Base-by-base conservation (phyloP, 2,888 invertebrate species). In the Leptinotarsa rubiginosa region DNA sequence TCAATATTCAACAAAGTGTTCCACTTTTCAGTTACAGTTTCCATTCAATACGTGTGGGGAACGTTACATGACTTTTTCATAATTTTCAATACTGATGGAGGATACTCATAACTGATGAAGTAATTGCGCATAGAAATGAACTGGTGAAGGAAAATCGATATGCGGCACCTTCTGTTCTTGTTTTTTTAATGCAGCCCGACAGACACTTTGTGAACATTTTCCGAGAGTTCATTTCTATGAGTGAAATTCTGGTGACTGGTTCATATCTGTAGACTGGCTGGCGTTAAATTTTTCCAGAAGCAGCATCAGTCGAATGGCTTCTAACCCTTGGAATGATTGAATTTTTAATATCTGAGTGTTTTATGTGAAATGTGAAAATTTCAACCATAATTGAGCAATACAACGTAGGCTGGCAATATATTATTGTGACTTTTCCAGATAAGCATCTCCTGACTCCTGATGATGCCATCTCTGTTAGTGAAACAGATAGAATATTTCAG, bases 11-110 rank as follows among this genome's bases (percentile, higher is more conserved):
- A 59, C 59, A 25, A 59, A 73, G 71, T 74, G 74, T 67, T 74
- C 64, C 72, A 67, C 71, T 76, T 76, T 76, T 74, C 70, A 70
- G 74, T 74, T 66, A 68, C 7, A 41, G 41, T 41, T 41, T 3
- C 71, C 72, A 72, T 72, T 72, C 25, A 13, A 15, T 15, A 59
- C 59, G 22, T 59, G 25, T 59, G 25, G 25, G 18, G 41, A 59
- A 7, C 59, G 59, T 25, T 16, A 16, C 59, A 5, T 59, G 52
- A 59, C 59, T 59, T 25, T 59, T 15, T 59, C 22, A 59, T 59
- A 59, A 22, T 59, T 59, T 16, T 25, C 41, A 13, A 16, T 22
- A 59, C 25, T 22, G 59, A 20, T 59, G 3, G 59, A 5, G 3
- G 22, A 25, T 20, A 22, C 59, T 59, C 22, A 59, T 59, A 59